A percentile compares a stretch with the other conserved stretches of the same genome.
Evolutionary conservation across 2,113 vertebrate species (phyloP).

Genomic region (Oryzias melastigma): DNA sequence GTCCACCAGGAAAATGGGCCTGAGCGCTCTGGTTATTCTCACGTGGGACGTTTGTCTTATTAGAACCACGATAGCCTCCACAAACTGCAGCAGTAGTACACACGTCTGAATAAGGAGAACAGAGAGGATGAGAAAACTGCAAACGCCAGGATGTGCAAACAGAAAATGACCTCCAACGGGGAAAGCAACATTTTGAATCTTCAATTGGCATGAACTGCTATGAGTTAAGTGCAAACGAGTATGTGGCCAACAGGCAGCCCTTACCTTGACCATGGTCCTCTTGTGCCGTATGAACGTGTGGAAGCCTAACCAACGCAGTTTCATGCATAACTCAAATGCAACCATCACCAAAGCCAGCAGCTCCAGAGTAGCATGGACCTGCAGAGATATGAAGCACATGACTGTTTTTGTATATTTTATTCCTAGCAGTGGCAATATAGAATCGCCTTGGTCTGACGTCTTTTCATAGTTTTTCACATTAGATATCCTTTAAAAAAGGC

Average conservation of each 20-base stretch:
- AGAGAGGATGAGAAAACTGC: conserved; percentile 3
- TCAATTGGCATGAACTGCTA: too few relatives aligned
- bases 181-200: neutral
- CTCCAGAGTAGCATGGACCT: conserved; percentile 96
- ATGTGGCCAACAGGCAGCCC: neutral
- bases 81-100: conserved; percentile 91
- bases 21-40: conserved; percentile 91
- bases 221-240: too few relatives aligned
- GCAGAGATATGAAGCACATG: conserved; percentile 11
- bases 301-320: conserved; percentile 95
- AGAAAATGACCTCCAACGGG: neutral
- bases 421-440: too few relatives aligned
- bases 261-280: conserved; percentile 98
- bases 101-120: conserved; percentile 75
- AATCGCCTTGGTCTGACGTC: too few relatives aligned
- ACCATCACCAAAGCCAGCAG: conserved; percentile 89
- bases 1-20: conserved; percentile 97
- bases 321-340: conserved; percentile 96
- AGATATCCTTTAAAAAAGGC: too few relatives aligned
- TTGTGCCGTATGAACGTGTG: conserved; percentile 92
- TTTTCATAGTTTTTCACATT: too few relatives aligned
- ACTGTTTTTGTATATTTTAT: too few relatives aligned
- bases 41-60: conserved; percentile 93
- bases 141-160: neutral
- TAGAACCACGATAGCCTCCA: conserved; percentile 94